Percentiles rank a stretch among this genome's conserved stretches.
These are phyloP conservation scores for Cephus cinctus DNA, from an alignment of 1,140 invertebrate species.

Conservation along the genomic window DNA sequence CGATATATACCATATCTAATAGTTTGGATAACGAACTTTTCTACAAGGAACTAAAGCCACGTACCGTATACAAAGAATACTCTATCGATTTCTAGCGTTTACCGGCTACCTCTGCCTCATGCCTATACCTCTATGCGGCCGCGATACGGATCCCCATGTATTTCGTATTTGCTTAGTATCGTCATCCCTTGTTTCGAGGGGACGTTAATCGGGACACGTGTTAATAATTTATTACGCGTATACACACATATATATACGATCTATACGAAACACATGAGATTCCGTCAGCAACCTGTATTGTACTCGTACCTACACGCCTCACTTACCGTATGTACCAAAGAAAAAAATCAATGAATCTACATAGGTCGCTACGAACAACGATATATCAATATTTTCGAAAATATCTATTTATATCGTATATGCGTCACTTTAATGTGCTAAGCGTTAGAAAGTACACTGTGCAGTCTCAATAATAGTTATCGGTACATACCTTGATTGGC, in stretches of 20 bases:
- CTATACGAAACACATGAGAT: slow-evolving; percentile 28
- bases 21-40: too few species aligned
- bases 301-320: slow-evolving; percentile 31
- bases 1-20: too few species aligned
- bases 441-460: too few species aligned
- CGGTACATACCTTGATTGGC: neutral
- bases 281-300: slow-evolving; percentile 29
- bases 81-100: too few species aligned
- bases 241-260: slow-evolving; percentile 4
- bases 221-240: slow-evolving; percentile 4
- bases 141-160: slow-evolving; percentile 29
- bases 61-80: too few species aligned
- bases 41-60: too few species aligned
- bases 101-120: slow-evolving; percentile 38
- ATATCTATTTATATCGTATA: too few species aligned
- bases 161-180: neutral
- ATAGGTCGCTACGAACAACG: slow-evolving; percentile 22
- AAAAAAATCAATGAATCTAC: slow-evolving; percentile 25
- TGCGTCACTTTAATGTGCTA: too few species aligned
- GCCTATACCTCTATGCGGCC: slow-evolving; percentile 35
- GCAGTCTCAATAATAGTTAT: neutral
- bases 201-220: too few species aligned
- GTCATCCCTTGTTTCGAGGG: too few species aligned
- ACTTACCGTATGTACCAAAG: slow-evolving; percentile 28
- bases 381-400: too few species aligned